These are phyloP conservation scores for Poecilobothrus nobilitatus DNA, from an alignment of 2,888 invertebrate genomes.

Conservation along the genomic window DNA sequence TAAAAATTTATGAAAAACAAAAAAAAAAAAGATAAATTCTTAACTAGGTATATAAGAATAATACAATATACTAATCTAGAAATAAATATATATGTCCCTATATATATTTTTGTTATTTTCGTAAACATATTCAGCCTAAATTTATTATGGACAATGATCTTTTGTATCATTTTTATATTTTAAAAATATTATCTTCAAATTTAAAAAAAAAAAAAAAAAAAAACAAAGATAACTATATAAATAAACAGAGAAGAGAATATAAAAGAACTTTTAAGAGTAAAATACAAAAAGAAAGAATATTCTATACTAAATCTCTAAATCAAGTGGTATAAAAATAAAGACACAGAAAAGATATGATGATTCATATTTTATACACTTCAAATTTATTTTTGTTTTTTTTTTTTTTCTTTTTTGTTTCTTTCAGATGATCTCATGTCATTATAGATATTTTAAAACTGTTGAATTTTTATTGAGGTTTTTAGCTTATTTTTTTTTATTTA, in stretches of 20 bases:
- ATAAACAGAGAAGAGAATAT: neutral
- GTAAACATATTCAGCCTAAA: neutral
- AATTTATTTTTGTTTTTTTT: neutral
- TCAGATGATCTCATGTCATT: constrained; percentile 4
- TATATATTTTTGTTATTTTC: neutral
- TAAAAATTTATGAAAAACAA: no score
- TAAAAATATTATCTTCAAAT: no score
- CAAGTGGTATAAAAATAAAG: neutral
- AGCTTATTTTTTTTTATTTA: neutral
- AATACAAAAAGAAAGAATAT: neutral
- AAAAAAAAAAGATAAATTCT: no score
- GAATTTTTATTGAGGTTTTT: constrained; percentile 3
- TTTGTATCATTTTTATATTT: neutral
- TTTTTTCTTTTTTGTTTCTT: neutral
- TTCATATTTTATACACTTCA: neutral
- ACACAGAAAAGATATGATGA: neutral
- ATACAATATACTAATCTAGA: no score
- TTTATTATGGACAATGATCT: neutral
- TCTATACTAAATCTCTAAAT: neutral
- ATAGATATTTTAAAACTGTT: neutral
- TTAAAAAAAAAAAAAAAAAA: no score
- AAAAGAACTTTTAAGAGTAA: neutral
- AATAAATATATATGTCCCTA: no score
- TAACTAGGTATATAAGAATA: no score
- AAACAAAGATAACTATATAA: no score